Percentiles rank a stretch among this genome's conserved stretches.
Evolutionary conservation across 2,113 vertebrate species (phyloP).

Genomic region (Limnothrissa miodon): DNA sequence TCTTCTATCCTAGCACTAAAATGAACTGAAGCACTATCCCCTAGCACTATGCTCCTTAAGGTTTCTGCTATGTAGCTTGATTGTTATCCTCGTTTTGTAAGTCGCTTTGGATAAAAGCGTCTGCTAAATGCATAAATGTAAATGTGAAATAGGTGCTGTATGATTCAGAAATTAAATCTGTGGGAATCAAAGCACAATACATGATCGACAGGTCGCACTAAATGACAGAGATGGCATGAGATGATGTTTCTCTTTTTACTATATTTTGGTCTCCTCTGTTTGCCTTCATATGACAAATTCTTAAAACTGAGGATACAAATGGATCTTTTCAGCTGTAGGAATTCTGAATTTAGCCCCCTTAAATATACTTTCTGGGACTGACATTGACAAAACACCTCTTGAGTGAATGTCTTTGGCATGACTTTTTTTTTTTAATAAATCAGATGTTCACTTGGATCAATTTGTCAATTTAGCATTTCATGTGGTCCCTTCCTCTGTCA

Average conservation of each 20-base stretch:
- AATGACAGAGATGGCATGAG: slow-evolving; percentile 67
- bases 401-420: background rate
- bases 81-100: no score
- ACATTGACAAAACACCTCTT: background rate
- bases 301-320: background rate
- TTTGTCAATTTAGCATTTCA: slow-evolving; percentile 3
- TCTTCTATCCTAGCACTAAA: no score
- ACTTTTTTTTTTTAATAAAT: background rate
- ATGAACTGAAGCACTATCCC: no score
- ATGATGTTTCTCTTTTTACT: background rate
- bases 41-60: no score
- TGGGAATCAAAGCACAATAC: background rate
- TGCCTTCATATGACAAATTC: background rate
- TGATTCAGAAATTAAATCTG: background rate
- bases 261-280: slow-evolving; percentile 61
- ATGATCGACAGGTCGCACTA: background rate
- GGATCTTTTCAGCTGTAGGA: background rate
- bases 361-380: background rate
- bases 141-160: background rate
- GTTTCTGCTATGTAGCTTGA: no score
- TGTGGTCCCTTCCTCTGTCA: background rate
- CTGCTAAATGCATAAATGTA: background rate
- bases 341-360: background rate
- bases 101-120: no score
- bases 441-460: background rate